These are phyloP conservation scores for Trachelus troglodyta DNA, from an alignment of 2,888 invertebrate genomes.

Conservation along the genomic window DNA sequence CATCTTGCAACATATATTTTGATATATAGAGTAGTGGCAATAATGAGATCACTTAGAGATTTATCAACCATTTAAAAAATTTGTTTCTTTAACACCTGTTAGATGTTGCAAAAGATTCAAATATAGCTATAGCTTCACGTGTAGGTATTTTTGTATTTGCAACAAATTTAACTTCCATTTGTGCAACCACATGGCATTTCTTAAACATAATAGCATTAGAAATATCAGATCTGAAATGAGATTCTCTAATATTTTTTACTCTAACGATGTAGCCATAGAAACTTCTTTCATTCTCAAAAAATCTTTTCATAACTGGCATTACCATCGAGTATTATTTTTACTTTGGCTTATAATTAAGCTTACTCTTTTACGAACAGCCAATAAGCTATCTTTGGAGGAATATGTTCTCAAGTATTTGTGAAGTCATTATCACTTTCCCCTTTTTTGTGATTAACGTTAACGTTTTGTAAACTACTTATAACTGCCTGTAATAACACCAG, in stretches of 20 bases:
- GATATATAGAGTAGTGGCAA: background rate
- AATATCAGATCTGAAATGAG: background rate
- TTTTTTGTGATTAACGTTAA: background rate
- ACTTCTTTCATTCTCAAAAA: background rate
- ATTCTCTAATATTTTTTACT: background rate
- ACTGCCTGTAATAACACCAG: background rate
- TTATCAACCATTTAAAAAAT: background rate
- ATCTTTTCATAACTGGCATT: background rate
- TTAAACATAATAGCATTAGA: background rate
- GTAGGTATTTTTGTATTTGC: background rate
- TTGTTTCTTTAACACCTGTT: background rate
- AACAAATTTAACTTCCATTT: background rate
- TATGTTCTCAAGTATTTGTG: background rate
- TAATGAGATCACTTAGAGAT: background rate
- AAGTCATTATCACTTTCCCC: background rate
- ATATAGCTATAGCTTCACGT: background rate
- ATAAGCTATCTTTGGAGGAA: background rate
- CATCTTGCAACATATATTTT: background rate
- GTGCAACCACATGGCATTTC: background rate
- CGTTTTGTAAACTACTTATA: background rate
- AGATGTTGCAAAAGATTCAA: background rate
- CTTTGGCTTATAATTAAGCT: background rate
- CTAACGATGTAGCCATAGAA: background rate
- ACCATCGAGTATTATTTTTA: background rate
- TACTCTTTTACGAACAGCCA: background rate